Percentiles rank a stretch among this genome's conserved stretches.
phyloP scores from a whole-genome alignment of 2,797 vertebrate genomes.

The Peromyscus aztecus region DNA sequence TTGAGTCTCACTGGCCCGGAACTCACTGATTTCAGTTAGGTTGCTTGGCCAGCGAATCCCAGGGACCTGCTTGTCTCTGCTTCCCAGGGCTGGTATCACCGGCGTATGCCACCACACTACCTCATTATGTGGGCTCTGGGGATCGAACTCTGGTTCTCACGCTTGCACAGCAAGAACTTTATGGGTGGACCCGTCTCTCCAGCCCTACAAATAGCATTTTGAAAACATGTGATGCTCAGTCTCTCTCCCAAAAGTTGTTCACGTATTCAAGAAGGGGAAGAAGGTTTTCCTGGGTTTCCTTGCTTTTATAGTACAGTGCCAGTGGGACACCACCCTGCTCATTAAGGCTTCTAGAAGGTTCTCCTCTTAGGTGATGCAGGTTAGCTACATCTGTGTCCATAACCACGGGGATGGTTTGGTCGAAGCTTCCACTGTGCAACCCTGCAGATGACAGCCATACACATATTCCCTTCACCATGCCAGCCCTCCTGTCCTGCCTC shows the following conservation, averaged over 20 bases:
- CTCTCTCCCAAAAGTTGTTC: not conserved
- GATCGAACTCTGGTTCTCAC: too few relatives aligned
- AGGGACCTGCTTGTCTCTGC: not conserved
- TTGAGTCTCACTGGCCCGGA: not conserved
- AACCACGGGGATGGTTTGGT: not conserved
- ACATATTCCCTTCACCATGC: rapidly evolving
- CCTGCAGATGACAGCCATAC: not conserved
- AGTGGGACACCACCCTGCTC: not conserved
- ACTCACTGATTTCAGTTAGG: not conserved
- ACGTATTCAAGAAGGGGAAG: not conserved
- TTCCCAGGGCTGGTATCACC: not conserved
- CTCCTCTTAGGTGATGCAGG: not conserved
- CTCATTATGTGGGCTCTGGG: not conserved
- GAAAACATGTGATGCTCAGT: not conserved
- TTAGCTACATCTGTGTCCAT: not conserved
- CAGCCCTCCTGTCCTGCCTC: not conserved
- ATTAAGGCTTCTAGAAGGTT: not conserved
- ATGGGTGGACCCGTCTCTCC: not conserved
- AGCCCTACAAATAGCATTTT: not conserved
- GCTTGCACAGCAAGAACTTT: too few relatives aligned
- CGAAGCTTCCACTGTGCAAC: not conserved
- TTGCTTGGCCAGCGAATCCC: not conserved
- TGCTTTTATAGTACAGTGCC: not conserved
- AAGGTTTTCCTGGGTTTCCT: not conserved
- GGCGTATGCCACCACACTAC: not conserved